A percentile compares a stretch with the other conserved stretches of the same genome.
These are phyloP conservation scores for Caenorhabditis sinica DNA, from an alignment of 2,888 invertebrate species.

Conservation along the genomic window DNA sequence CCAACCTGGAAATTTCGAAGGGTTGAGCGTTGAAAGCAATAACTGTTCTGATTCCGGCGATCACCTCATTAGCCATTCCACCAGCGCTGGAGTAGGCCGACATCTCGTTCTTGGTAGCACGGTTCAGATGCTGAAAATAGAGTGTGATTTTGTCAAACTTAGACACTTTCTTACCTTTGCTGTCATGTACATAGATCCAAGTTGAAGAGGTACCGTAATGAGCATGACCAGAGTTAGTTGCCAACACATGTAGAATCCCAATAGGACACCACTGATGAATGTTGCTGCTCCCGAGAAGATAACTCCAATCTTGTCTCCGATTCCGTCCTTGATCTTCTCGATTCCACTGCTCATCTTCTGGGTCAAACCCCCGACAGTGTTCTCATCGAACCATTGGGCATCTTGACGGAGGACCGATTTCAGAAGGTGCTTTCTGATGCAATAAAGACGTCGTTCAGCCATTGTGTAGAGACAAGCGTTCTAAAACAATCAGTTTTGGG, in stretches of 20 bases:
- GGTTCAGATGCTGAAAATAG: constrained; percentile 84
- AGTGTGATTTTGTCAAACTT: too few relatives aligned
- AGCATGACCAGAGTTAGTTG: constrained; percentile 80
- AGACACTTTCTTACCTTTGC: constrained; percentile 81
- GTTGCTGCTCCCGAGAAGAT: constrained; percentile 71
- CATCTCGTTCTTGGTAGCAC: constrained; percentile 85
- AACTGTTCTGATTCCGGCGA: constrained; percentile 82
- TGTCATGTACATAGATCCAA: constrained; percentile 83
- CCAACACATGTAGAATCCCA: constrained; percentile 79
- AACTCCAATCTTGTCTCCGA: constrained; percentile 78
- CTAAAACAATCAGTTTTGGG: constrained; percentile 70
- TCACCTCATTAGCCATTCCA: constrained; percentile 83
- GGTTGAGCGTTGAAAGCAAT: constrained; percentile 81
- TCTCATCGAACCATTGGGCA: constrained; percentile 85
- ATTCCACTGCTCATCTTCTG: constrained; percentile 84
- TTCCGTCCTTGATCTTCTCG: constrained; percentile 81
- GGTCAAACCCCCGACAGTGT: constrained; percentile 85
- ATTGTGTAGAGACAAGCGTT: constrained; percentile 84
- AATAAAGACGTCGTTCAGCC: constrained; percentile 85
- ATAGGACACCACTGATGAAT: constrained; percentile 75
- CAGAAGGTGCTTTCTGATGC: constrained; percentile 85
- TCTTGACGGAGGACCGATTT: constrained; percentile 84
- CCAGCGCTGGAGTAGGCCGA: constrained; percentile 83
- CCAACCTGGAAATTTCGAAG: constrained; percentile 74
- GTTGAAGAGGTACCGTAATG: constrained; percentile 83